Conservation (phyloP, 2,113 vertebrate species). For the Hypanus sabinus region DNA sequence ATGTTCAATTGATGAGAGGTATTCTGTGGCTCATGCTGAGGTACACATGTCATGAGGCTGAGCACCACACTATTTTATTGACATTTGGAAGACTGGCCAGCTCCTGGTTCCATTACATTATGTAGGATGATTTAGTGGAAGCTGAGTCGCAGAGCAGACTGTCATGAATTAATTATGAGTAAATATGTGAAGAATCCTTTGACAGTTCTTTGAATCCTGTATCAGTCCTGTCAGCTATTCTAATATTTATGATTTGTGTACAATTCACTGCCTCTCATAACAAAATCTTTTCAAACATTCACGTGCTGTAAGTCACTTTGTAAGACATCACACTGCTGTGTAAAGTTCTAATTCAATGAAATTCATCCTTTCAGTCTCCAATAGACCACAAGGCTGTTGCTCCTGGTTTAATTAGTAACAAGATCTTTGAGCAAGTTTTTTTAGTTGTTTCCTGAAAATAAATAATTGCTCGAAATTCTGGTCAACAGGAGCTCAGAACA, state of each 20-base stretch:
- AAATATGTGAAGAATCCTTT: neutral
- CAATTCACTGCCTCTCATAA: neutral
- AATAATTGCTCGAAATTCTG: no score
- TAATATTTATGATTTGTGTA: slow-evolving; percentile 20
- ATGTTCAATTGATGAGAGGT: neutral
- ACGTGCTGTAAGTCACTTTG: neutral
- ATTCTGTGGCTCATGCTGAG: neutral
- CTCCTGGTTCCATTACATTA: neutral
- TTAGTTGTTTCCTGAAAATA: no score
- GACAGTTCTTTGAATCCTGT: slow-evolving; percentile 13
- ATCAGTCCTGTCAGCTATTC: slow-evolving; percentile 1
- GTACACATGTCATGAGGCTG: neutral
- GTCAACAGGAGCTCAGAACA: no score
- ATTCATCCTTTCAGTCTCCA: neutral
- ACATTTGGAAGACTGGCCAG: neutral
- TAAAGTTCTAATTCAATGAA: neutral
- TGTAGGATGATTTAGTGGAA: neutral
- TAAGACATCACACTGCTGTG: neutral
- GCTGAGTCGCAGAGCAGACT: neutral
- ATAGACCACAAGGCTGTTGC: neutral
- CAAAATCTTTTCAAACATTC: neutral
- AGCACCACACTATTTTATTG: neutral
- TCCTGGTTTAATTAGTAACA: neutral
- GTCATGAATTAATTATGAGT: slow-evolving; percentile 13
- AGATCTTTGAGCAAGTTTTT: no score